phyloP scores from a whole-genome alignment of 1,140 invertebrate species.

The Lordiphosa mommai region DNA sequence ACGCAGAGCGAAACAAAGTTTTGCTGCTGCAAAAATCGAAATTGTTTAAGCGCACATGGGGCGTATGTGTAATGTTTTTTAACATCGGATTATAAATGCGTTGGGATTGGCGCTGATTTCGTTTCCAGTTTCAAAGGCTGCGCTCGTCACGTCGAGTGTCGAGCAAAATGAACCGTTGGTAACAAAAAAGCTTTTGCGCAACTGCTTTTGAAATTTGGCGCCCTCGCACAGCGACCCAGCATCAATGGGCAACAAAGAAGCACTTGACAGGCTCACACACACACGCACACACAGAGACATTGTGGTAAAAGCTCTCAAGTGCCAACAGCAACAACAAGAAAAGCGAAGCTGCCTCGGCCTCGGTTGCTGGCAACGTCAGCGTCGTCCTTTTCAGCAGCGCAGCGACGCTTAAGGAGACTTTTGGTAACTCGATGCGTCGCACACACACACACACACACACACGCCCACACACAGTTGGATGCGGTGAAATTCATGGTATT shows the following conservation, averaged over 20 bases:
- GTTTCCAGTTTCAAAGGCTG: slow-evolving; percentile 63
- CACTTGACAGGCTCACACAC: slow-evolving; percentile 52
- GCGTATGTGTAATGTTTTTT: slow-evolving; percentile 15
- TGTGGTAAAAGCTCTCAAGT: slow-evolving; percentile 77
- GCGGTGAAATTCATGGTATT: slow-evolving; percentile 60
- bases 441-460: slow-evolving; percentile 21
- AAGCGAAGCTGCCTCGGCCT: slow-evolving; percentile 36
- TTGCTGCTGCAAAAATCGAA: slow-evolving; percentile 10
- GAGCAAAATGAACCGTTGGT: slow-evolving; percentile 63
- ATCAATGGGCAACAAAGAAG: slow-evolving; percentile 64
- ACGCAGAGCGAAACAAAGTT: slow-evolving; percentile 1
- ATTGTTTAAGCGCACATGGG: slow-evolving; percentile 14
- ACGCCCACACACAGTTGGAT: slow-evolving; percentile 23
- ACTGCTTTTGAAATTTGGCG: slow-evolving; percentile 74
- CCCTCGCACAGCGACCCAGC: slow-evolving; percentile 34
- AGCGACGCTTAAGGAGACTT: slow-evolving; percentile 35
- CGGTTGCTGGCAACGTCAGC: slow-evolving; percentile 13
- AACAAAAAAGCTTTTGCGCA: slow-evolving; percentile 50
- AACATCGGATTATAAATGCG: slow-evolving; percentile 31
- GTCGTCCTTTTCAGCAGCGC: slow-evolving; percentile 48
- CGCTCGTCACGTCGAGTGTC: slow-evolving; percentile 36
- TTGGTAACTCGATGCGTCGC: slow-evolving; percentile 50
- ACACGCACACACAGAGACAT: slow-evolving; percentile 34
- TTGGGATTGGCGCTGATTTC: slow-evolving; percentile 28
- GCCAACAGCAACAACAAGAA: slow-evolving; percentile 50